Conservation (phyloP, 1,140 invertebrate genomes). For the Rhizoglyphus robini region DNA sequence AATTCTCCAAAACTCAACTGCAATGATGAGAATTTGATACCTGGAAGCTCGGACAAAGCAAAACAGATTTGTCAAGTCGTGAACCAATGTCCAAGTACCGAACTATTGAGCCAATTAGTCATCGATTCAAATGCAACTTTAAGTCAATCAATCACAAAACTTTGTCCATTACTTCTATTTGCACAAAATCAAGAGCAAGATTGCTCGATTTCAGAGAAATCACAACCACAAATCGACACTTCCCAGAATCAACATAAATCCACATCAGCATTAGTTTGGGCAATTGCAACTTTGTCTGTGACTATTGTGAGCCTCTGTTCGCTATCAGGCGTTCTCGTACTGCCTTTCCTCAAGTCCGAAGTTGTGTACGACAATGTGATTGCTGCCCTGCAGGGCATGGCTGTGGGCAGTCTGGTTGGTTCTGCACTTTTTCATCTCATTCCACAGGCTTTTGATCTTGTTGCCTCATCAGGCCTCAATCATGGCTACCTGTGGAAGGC, state of each 20-base stretch:
- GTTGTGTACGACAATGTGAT: conserved; percentile 42
- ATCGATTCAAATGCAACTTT: conserved; percentile 6
- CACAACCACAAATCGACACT: no score
- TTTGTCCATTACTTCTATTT: conserved; percentile 23
- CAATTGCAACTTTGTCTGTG: conserved; percentile 44
- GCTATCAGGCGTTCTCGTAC: conserved; percentile 44
- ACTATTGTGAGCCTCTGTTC: conserved; percentile 48
- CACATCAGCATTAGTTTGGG: conserved; percentile 39
- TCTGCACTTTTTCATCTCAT: conserved; percentile 49
- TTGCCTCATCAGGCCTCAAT: conserved; percentile 27
- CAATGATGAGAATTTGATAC: neutral
- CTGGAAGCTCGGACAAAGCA: neutral
- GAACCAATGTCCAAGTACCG: neutral
- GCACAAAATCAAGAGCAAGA: conserved; percentile 18
- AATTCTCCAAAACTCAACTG: neutral
- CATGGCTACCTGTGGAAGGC: conserved; percentile 37
- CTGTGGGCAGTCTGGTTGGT: conserved; percentile 48
- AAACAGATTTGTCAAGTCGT: conserved; percentile 15
- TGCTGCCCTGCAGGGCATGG: conserved; percentile 47
- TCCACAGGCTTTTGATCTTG: conserved; percentile 39
- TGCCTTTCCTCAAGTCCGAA: conserved; percentile 46
- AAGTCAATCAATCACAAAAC: conserved; percentile 19
- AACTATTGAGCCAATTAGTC: conserved; percentile 16
- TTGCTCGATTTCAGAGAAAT: conserved; percentile 9
- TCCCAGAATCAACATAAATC: neutral